Evolutionary conservation across 2,113 vertebrate genomes (phyloP), one percentile per base, ranked within the genome.

Genomic region (Nothoprocta perdicaria): DNA sequence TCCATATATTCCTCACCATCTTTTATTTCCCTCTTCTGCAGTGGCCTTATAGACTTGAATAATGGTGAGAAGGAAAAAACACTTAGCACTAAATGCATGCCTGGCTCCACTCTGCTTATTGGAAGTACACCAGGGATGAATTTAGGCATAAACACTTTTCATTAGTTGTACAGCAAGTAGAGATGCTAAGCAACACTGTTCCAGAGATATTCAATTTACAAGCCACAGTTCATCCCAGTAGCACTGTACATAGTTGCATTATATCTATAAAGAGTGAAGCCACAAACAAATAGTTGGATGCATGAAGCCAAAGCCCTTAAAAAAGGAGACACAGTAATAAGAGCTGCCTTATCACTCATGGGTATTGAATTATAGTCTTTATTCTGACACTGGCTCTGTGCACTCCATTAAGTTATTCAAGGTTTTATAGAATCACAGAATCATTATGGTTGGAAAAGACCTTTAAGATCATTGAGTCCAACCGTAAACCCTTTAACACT

Each of bases 11-110:
- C 73, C 26, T 60, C 75, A 66, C 27, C 35, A 13, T 66, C 15
- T 72, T 86, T 92, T 53, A 76, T 79, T 90, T 76, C 53, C 16
- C 45, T 86, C 46, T 74, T 87, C 81, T 80, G 43, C 57, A 33
- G 65, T 14, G 57, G 29, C 13, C 10, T 83, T 40, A 29, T 41
- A 55, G 41, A 67, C 38, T 80, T 89, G 55, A 92, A 69, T 60
- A 63, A 82, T 18, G 19, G 41, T 27, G 40, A 72, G 50, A 67
- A 71, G 17, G 18, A 10, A 8, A 12, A 57, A 3, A 0, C 26
- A 52, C 2, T 2, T 35, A 63, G 71, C 41, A 52, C 27, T 74
- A 73, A 45, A 55, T 43, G 23, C 60, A 68, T 24, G 33, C 35
- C 79, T 88, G 72, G 72, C 40, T 91, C 29, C 65, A 31, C 65